Evolutionary conservation across 2,888 invertebrate genomes (phyloP).

Genomic region (Invenusta paracnida): DNA sequence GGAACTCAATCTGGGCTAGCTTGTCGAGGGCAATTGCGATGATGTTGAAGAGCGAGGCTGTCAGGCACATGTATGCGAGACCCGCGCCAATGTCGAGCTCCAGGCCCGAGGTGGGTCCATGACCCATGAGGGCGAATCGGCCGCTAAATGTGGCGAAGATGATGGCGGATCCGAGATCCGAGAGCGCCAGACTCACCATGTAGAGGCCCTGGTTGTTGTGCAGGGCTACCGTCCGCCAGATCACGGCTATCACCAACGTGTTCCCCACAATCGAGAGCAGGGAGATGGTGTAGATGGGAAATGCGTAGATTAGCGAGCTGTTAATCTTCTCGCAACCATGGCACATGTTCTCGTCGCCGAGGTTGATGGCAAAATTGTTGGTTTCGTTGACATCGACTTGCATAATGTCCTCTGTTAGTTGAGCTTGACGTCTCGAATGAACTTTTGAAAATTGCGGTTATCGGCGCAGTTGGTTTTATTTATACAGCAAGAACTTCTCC

Average conservation of each 20-base stretch:
- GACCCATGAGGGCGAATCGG: conserved; percentile 35
- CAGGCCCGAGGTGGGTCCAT: conserved; percentile 32
- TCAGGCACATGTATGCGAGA: conserved; percentile 27
- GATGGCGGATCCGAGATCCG: conserved; percentile 37
- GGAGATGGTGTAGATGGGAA: neutral
- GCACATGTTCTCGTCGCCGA: no score
- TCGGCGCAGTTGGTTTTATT: no score
- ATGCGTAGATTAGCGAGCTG: neutral
- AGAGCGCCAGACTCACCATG: conserved; percentile 39
- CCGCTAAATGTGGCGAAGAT: conserved; percentile 25
- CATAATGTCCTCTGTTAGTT: no score
- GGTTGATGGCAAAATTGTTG: no score
- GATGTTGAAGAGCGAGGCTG: conserved; percentile 31
- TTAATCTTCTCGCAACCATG: conserved; percentile 17
- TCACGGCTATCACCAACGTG: neutral
- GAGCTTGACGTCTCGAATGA: no score
- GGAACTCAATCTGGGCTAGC: conserved; percentile 34
- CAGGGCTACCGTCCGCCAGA: conserved; percentile 18
- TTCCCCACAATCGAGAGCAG: conserved; percentile 12
- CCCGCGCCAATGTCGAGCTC: conserved; percentile 42
- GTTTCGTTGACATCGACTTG: no score
- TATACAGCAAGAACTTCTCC: no score
- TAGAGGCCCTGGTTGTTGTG: conserved; percentile 40
- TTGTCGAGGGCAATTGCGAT: conserved; percentile 40
- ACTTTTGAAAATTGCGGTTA: no score